These are phyloP conservation scores for Hypanus sabinus DNA, from an alignment of 2,113 vertebrate species.

Conservation along the genomic window DNA sequence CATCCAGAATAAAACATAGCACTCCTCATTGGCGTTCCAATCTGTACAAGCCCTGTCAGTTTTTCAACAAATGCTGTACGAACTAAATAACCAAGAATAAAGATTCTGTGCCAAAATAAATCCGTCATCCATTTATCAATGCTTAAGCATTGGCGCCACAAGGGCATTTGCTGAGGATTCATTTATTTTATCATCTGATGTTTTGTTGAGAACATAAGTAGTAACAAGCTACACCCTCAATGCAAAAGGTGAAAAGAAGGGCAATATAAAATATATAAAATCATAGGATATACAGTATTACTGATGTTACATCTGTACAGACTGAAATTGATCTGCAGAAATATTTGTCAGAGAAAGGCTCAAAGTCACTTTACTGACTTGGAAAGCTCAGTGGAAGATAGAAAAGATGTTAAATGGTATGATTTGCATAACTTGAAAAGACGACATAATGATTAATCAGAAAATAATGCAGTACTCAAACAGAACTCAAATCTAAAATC, in stretches of 20 bases:
- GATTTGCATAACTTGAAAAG: neutral
- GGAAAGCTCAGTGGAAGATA: neutral
- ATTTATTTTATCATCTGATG: neutral
- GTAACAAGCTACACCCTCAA: neutral
- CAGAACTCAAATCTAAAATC: neutral
- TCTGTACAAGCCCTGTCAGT: neutral
- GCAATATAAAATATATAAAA: neutral
- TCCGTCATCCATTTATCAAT: conserved; percentile 33
- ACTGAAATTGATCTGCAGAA: neutral
- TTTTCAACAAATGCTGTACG: conserved; percentile 23
- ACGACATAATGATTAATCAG: neutral
- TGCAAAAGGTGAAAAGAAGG: conserved; percentile 2
- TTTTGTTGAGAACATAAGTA: neutral
- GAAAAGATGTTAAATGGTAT: neutral
- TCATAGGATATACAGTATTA: neutral
- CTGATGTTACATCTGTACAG: neutral
- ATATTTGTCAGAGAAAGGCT: neutral
- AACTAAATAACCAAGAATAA: conserved; percentile 31
- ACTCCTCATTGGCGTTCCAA: neutral
- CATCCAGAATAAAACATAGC: neutral
- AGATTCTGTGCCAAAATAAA: conserved; percentile 22
- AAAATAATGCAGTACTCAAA: conserved; percentile 3
- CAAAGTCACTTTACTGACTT: neutral
- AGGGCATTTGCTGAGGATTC: conserved; percentile 23
- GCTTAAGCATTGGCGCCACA: conserved; percentile 19